Evolutionary conservation across 2,888 invertebrate species (phyloP).

Genomic region (Lasioglossum vierecki): DNA sequence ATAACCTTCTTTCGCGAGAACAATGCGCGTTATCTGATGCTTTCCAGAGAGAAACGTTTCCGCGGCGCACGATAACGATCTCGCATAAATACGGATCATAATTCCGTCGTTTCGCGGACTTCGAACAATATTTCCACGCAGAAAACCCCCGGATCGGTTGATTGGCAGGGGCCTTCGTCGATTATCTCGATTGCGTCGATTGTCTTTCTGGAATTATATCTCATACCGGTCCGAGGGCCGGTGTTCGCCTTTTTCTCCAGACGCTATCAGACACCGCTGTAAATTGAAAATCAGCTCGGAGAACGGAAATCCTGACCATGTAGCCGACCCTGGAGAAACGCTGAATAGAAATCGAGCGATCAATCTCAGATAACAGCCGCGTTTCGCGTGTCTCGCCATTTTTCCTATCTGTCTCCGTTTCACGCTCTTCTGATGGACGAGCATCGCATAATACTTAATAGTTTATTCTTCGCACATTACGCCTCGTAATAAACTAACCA

Average conservation of each 20-base stretch:
- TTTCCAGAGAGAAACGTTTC: constrained; percentile 57
- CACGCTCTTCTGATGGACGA: background rate
- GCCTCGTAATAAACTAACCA: background rate
- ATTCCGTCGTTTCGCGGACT: constrained; percentile 42
- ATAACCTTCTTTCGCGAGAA: constrained; percentile 60
- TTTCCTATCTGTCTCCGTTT: background rate
- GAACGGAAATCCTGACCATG: constrained; percentile 71
- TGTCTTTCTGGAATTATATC: constrained; percentile 50
- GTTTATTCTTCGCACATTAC: background rate
- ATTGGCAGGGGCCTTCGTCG: constrained; percentile 39
- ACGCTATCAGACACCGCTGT: constrained; percentile 19
- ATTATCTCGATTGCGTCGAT: constrained; percentile 52
- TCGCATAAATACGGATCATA: constrained; percentile 59
- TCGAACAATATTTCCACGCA: constrained; percentile 37
- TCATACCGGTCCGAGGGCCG: background rate
- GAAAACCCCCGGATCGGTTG: constrained; percentile 32
- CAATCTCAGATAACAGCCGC: constrained; percentile 72
- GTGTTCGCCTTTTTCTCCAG: background rate
- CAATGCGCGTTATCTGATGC: constrained; percentile 55
- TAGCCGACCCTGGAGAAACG: constrained; percentile 47
- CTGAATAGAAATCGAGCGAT: constrained; percentile 75
- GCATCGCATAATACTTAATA: background rate
- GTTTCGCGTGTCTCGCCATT: background rate
- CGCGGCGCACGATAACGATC: constrained; percentile 54
- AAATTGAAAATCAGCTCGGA: constrained; percentile 73